phyloP scores from a whole-genome alignment of 2,113 vertebrate species.

The Thamnophis sirtalis region DNA sequence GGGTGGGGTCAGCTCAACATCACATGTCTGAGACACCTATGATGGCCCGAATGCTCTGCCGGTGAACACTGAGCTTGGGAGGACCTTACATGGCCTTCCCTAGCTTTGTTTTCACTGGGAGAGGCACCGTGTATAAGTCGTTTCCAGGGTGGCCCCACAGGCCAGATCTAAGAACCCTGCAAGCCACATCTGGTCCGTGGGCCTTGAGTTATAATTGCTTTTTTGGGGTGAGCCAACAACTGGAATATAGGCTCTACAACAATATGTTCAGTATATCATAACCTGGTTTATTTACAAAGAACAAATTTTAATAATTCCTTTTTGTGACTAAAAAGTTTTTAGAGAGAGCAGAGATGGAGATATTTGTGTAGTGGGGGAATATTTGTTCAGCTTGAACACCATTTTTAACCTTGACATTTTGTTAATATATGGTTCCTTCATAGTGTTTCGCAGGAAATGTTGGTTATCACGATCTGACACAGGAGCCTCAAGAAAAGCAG shows the following conservation, averaged over 20 bases:
- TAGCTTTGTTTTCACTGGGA: too few species aligned
- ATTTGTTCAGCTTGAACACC: not conserved
- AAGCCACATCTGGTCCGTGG: too few species aligned
- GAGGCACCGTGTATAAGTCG: too few species aligned
- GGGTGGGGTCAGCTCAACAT: too few species aligned
- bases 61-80: too few species aligned
- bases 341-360: not conserved
- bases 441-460: not conserved
- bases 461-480: not conserved
- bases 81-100: too few species aligned
- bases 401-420: not conserved
- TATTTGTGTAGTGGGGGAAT: not conserved
- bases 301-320: not conserved
- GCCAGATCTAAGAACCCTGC: too few species aligned
- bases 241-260: not conserved
- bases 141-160: too few species aligned
- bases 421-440: not conserved
- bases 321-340: not conserved
- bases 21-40: too few species aligned
- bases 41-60: too few species aligned
- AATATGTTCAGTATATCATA: not conserved
- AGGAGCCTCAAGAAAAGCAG: not conserved
- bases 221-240: too few species aligned
- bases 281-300: not conserved
- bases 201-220: too few species aligned